Conservation (phyloP, 2,888 invertebrate genomes). For the Archips xylosteana region DNA sequence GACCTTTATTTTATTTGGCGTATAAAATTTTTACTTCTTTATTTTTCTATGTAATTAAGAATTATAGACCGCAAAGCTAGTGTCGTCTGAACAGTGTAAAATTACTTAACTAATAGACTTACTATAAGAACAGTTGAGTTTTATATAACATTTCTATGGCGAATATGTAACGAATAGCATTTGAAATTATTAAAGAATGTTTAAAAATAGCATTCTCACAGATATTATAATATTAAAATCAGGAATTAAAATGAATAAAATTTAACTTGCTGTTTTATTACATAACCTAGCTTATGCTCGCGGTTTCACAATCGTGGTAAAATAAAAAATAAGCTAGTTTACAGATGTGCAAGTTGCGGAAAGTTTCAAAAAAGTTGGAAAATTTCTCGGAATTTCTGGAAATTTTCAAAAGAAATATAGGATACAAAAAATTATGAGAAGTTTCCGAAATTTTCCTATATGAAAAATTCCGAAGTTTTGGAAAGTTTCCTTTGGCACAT, state of each 20-base stretch:
- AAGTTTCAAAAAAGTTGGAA: too few species aligned
- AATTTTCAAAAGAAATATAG: too few species aligned
- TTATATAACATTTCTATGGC: constrained; percentile 82
- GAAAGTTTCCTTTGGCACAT: too few species aligned
- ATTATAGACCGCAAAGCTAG: constrained; percentile 32
- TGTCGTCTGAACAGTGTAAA: constrained; percentile 56
- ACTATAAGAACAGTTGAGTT: constrained; percentile 77
- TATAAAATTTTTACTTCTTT: constrained; percentile 24
- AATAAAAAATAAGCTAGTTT: too few species aligned
- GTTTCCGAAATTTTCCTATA: too few species aligned
- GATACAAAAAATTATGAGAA: too few species aligned
- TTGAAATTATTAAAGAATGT: constrained; percentile 78
- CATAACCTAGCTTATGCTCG: background rate
- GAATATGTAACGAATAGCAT: constrained; percentile 74
- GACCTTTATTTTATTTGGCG: constrained; percentile 27
- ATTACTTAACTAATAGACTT: constrained; percentile 63
- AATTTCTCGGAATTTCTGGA: too few species aligned
- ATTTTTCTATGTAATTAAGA: constrained; percentile 33
- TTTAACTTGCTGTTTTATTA: constrained; percentile 59
- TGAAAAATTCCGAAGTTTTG: too few species aligned
- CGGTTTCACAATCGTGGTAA: too few species aligned
- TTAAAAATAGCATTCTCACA: constrained; percentile 76
- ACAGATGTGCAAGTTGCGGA: too few species aligned
- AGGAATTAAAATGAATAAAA: constrained; percentile 77
- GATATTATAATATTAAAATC: constrained; percentile 82